Evolutionary conservation across 37 sponge, comb jelly and placozoan genomes (phyloP).

Genomic region (Crambe crambe): DNA sequence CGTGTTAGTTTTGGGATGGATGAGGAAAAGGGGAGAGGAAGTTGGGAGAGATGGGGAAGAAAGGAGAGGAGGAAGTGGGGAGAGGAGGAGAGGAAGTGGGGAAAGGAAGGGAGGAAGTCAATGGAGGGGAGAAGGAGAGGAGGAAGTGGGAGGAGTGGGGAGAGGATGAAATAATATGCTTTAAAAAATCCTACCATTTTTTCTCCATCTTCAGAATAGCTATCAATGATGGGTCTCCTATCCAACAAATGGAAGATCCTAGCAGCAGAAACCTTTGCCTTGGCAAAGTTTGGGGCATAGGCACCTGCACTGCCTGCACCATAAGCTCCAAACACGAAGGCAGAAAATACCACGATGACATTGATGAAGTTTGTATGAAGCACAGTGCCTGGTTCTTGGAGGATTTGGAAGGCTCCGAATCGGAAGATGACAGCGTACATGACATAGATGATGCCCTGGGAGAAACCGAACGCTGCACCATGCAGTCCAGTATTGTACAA

Average conservation of each 20-base stretch:
- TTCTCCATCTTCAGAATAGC: conserved; percentile 66
- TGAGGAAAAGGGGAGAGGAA: too few species aligned
- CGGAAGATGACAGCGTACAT: conserved; percentile 62
- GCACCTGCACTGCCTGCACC: conserved; percentile 74
- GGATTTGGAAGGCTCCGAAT: conserved; percentile 75
- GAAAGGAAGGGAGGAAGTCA: too few species aligned
- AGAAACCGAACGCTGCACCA: conserved; percentile 68
- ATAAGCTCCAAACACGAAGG: conserved; percentile 78
- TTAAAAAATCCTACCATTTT: conserved; percentile 34
- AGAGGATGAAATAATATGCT: neutral
- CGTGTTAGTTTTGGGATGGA: neutral
- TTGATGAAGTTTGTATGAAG: conserved; percentile 25
- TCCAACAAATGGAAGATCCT: conserved; percentile 75
- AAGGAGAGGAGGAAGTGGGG: too few species aligned
- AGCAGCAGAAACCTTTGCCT: conserved; percentile 75
- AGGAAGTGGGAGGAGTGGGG: neutral
- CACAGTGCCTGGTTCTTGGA: neutral
- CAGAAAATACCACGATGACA: conserved; percentile 69
- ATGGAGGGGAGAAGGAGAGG: neutral
- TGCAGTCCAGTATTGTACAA: conserved; percentile 15
- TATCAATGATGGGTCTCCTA: conserved; percentile 62
- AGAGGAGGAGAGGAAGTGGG: too few species aligned
- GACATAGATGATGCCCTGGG: conserved; percentile 55
- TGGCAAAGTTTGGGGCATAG: conserved; percentile 81
- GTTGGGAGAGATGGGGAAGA: too few species aligned